Percentiles rank a stretch among this genome's conserved stretches.
These are phyloP conservation scores for Drosophila koepferae DNA, from an alignment of 2,888 invertebrate species.

Conservation along the genomic window DNA sequence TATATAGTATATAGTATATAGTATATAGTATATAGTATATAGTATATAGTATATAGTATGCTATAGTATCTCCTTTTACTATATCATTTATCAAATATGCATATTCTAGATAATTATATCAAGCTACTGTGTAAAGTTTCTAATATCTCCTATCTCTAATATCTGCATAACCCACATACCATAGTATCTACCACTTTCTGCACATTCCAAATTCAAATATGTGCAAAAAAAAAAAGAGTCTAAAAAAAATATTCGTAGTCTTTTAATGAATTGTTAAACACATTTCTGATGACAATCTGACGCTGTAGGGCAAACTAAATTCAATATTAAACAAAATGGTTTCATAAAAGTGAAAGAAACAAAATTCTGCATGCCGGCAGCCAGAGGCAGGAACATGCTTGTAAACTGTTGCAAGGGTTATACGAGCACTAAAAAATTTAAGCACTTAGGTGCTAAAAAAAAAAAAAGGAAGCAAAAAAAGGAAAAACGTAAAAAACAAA, in stretches of 20 bases:
- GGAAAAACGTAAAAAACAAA: background rate
- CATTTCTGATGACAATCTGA: slow-evolving; percentile 18
- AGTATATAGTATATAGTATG: too few species aligned
- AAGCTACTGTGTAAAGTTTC: too few species aligned
- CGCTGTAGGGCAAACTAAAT: slow-evolving; percentile 14
- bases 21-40: too few species aligned
- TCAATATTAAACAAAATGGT: slow-evolving; percentile 29
- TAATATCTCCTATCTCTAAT: too few species aligned
- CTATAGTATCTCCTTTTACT: too few species aligned
- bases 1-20: too few species aligned
- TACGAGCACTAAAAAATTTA: slow-evolving; percentile 37
- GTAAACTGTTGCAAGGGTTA: slow-evolving; percentile 32
- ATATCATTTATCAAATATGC: too few species aligned
- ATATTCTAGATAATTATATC: too few species aligned
- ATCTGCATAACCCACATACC: too few species aligned
- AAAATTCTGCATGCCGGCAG: background rate
- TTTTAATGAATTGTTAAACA: slow-evolving; percentile 51
- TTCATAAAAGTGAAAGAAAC: slow-evolving; percentile 8
- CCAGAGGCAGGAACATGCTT: background rate
- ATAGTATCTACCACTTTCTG: too few species aligned
- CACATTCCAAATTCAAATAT: too few species aligned
- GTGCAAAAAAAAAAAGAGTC: too few species aligned
- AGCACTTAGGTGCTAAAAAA: slow-evolving; percentile 33
- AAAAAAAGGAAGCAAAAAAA: background rate
- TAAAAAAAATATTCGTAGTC: background rate